Evolutionary conservation across 2,113 vertebrate species (phyloP), one percentile per base, ranked within the genome.

Genomic region (Vulpes lagopus): DNA sequence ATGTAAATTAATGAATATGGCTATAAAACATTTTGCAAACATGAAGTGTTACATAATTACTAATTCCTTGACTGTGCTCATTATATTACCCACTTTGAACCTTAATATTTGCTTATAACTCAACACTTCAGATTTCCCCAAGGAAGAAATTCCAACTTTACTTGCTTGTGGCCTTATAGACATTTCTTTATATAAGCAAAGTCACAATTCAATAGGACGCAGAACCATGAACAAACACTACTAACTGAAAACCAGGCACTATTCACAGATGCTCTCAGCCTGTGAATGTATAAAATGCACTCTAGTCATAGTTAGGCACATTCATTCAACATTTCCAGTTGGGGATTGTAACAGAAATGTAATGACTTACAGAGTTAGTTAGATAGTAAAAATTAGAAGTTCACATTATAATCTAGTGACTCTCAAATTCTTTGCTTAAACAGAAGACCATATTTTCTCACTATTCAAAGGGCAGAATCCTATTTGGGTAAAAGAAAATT

Each of bases 21-120:
- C 93, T 95, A 9, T 98, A 97, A 98, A 97, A 98, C 92, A 97
- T 97, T 97, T 96, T 97, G 80, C 76, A 96, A 97, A 95, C 95
- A 96, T 91, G 57, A 96, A 98, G 92, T 97, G 94, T 94, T 97
- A 97, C 69, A 97, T 85, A 98, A 97, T 89, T 92, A 96, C 69
- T 84, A 60, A 87, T 96, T 95, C 71, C 69, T 97, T 96, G 93
- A 98, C 96, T 96, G 89, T 96, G 78, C 51, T 97, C 95, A 96
- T 97, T 98, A 88, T 97, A 92, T 71, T 94, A 65, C 59, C 51
- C 49, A 94, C 97, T 97, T 97, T 98, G 92, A 98, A 98, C 84
- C 80, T 96, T 91, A 92, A 94, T 96, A 97, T 97, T 97, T 97
- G 49, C 93, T 98, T 97, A 94, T 89, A 97, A 91, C 81, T 94